Conservation (phyloP, 2,888 invertebrate species). For the Cyrtodaria siliqua region DNA sequence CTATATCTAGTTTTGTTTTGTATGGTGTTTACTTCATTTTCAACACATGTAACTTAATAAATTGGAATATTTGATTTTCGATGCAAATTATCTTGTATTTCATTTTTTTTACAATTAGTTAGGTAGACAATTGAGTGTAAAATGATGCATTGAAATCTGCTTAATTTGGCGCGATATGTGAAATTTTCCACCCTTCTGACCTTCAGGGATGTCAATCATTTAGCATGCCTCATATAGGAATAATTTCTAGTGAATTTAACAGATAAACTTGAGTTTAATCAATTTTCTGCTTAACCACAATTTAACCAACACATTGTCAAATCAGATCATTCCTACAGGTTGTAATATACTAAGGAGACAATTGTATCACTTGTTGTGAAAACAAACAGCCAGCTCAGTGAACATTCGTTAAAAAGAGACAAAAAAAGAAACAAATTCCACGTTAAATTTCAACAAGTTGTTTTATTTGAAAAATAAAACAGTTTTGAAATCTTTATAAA, state of each 20-base stretch:
- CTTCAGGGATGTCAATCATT: conserved; percentile 17
- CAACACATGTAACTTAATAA: too few species aligned
- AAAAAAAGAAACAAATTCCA: too few species aligned
- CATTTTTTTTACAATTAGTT: conserved; percentile 38
- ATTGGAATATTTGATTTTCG: too few species aligned
- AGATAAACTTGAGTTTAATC: conserved; percentile 51
- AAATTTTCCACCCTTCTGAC: conserved; percentile 3
- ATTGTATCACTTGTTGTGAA: too few species aligned
- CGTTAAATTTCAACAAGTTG: too few species aligned
- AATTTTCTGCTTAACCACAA: conserved; percentile 44
- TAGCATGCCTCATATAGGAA: conserved; percentile 30
- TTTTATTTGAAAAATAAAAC: too few species aligned
- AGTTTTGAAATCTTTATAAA: too few species aligned
- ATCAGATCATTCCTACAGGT: conserved; percentile 7
- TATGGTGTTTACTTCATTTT: too few species aligned
- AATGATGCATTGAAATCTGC: conserved; percentile 16
- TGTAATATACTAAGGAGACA: not conserved
- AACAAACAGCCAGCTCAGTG: too few species aligned
- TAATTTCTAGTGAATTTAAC: conserved; percentile 52
- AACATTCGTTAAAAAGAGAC: too few species aligned
- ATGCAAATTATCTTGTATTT: conserved; percentile 24
- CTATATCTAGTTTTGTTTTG: too few species aligned
- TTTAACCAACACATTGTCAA: conserved; percentile 14
- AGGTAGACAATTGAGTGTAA: conserved; percentile 49
- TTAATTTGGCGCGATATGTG: conserved; percentile 28